These are phyloP conservation scores for Seriola rivoliana DNA, from an alignment of 2,113 vertebrate genomes.

Conservation along the genomic window DNA sequence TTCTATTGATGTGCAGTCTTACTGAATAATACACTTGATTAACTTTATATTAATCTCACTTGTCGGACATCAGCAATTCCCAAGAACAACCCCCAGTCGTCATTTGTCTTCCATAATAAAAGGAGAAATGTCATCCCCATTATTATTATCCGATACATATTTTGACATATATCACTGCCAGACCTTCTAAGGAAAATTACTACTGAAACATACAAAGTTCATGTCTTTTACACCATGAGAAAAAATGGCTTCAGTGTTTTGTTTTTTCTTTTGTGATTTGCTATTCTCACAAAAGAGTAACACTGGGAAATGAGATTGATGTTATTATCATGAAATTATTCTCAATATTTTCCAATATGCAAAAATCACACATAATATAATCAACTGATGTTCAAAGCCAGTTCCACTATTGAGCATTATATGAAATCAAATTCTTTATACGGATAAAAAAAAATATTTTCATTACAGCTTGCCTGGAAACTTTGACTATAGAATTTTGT, in stretches of 20 bases:
- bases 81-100: constrained; percentile 19
- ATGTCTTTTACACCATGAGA: not conserved
- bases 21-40: constrained; percentile 62
- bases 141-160: not conserved
- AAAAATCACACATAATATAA: constrained; percentile 3
- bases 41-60: constrained; percentile 62
- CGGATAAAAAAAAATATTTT: not conserved
- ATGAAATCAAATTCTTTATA: not conserved
- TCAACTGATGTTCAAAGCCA: not conserved
- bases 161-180: not conserved
- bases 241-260: not conserved
- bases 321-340: not conserved
- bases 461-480: not conserved
- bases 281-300: not conserved
- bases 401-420: not conserved
- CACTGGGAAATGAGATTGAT: not conserved
- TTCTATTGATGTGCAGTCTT: constrained; percentile 52
- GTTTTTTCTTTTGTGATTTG: not conserved
- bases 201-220: constrained; percentile 1
- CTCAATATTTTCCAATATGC: not conserved
- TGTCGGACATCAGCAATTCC: constrained; percentile 33
- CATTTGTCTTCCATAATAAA: constrained; percentile 16
- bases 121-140: constrained; percentile 4
- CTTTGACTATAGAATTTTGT: not conserved
- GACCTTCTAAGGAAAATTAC: not conserved